These are phyloP conservation scores for Megastigmus dorsalis DNA, from an alignment of 2,888 invertebrate genomes.

Conservation along the genomic window DNA sequence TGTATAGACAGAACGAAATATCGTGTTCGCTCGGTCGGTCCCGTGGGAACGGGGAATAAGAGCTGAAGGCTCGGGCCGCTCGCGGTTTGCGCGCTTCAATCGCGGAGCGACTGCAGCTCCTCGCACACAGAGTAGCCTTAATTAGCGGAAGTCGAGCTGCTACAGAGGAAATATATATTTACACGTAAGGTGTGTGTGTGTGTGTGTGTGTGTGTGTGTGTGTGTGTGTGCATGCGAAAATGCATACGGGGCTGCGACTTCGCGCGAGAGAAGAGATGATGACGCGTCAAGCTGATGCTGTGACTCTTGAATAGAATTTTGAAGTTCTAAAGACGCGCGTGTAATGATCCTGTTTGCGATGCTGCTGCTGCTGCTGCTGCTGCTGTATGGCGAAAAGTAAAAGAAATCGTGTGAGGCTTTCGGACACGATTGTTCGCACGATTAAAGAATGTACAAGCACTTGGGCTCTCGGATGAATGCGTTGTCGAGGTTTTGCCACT, in stretches of 20 bases:
- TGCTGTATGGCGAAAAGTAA: neutral
- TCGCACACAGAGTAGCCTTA: constrained; percentile 22
- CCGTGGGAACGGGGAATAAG: constrained; percentile 21
- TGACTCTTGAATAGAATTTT: too few species aligned
- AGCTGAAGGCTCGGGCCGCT: neutral
- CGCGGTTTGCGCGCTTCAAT: constrained; percentile 18
- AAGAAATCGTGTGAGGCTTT: neutral
- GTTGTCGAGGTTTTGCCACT: neutral
- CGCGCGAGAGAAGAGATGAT: too few species aligned
- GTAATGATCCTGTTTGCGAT: too few species aligned
- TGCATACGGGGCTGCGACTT: too few species aligned
- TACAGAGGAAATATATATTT: neutral
- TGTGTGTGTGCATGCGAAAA: neutral
- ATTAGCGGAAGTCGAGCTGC: constrained; percentile 47
- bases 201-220: neutral
- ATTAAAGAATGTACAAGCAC: neutral
- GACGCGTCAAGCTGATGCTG: too few species aligned
- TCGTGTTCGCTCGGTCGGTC: too few species aligned
- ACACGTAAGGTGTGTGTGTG: constrained; percentile 2
- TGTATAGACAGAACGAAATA: too few species aligned
- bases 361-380: too few species aligned
- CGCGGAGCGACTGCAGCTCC: neutral
- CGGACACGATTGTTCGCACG: neutral
- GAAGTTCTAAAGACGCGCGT: too few species aligned
- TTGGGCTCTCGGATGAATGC: neutral